These are phyloP conservation scores for Helleia helle DNA, from an alignment of 2,888 invertebrate genomes.

Conservation along the genomic window DNA sequence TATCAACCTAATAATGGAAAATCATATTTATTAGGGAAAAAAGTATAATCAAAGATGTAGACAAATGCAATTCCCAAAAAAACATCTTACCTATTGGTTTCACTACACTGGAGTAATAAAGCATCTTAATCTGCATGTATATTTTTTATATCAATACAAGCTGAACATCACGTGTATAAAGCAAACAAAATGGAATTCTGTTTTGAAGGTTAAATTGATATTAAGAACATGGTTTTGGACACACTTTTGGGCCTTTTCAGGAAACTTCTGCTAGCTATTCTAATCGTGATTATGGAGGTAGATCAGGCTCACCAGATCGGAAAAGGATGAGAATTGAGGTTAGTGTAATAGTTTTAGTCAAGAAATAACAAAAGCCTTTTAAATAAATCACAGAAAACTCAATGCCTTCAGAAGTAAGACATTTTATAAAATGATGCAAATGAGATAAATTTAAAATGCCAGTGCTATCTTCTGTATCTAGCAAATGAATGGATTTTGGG, in stretches of 20 bases:
- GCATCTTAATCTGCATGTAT: too few species aligned
- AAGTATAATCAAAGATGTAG: too few species aligned
- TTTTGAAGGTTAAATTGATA: not conserved
- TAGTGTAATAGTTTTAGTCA: constrained; percentile 29
- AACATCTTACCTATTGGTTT: too few species aligned
- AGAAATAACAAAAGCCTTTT: constrained; percentile 1
- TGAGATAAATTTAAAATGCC: not conserved
- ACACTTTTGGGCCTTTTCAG: constrained; percentile 30
- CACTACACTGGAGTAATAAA: too few species aligned
- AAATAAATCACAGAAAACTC: not conserved
- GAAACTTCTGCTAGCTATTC: constrained; percentile 64
- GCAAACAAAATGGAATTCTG: not conserved
- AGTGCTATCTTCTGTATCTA: not conserved
- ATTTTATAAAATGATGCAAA: not conserved
- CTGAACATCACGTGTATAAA: too few species aligned
- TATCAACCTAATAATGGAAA: too few species aligned
- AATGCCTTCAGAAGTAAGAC: not conserved
- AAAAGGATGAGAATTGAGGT: constrained; percentile 78
- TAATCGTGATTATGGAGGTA: constrained; percentile 68
- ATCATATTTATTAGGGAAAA: too few species aligned
- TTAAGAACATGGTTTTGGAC: not conserved
- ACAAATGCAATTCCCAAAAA: too few species aligned
- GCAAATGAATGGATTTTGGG: not conserved
- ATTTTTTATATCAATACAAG: too few species aligned
- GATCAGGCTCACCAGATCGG: constrained; percentile 76